Base-by-base conservation (phyloP, 2,113 vertebrate species). In the Myrmecobius fasciatus region DNA sequence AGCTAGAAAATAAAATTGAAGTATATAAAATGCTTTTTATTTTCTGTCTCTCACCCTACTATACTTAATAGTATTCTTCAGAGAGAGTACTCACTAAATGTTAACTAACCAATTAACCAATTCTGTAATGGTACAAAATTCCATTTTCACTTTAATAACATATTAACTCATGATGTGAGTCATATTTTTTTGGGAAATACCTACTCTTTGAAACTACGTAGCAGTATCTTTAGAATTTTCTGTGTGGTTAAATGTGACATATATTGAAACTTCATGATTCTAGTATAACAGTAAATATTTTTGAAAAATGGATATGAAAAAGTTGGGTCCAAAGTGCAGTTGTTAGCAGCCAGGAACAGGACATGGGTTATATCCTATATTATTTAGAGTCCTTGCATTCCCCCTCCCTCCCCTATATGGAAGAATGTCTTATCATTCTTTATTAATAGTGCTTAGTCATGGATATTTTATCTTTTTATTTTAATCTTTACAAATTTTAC, bases 171-270 rank as follows among this genome's bases (percentile, higher is more conserved):
- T 90, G 53, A 92, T 92, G 25, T 51, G 91, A 92, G 49, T 95
- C 36, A 92, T 25, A 60, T 89, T 26, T 95, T 17, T 46, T 46
- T 90, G 60, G 92, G 96, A 96, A 97, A 94, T 95, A 60, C 91
- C 91, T 83, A 93, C 31, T 51, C 91, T 96, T 89, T 97, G 92
- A 93, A 93, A 90, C 47, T 56, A 8, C 91, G 89, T 89, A 83
- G n/a, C 60, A 52, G 2, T 75, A 52, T 48, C 94, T 94, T 93
- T 97, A 95, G 24, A 88, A 97, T 97, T 97, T 96, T 28, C 91
- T 94, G 0, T 91, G 94, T 96, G 96, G 94, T 93, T 96, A 94
- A 95, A 7, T 91, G 93, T 93, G 89, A 88, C 93, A 48, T 26
- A 75, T 93, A 93, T 20, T 95, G 91, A 96, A 98, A 95, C 94